Evolutionary conservation across 2,113 vertebrate genomes (phyloP).

Genomic region (Uropsilus gracilis): DNA sequence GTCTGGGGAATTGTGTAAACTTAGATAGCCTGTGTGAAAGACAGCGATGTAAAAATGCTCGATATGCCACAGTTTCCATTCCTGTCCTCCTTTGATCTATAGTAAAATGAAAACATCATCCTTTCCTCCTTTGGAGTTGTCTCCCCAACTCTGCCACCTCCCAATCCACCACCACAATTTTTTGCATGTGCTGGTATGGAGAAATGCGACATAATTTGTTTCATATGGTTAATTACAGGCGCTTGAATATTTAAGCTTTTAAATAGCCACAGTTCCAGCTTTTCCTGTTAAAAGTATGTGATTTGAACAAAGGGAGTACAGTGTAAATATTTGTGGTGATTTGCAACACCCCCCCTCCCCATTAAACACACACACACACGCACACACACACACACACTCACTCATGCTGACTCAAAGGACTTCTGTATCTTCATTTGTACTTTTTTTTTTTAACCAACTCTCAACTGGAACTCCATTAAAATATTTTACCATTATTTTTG

Average conservation of each 20-base stretch:
- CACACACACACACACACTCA: background rate
- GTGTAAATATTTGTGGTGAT: slow-evolving; percentile 71
- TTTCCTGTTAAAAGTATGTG: slow-evolving; percentile 78
- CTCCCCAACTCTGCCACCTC: slow-evolving; percentile 70
- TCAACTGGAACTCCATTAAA: slow-evolving; percentile 70
- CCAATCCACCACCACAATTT: slow-evolving; percentile 30
- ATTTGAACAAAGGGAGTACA: slow-evolving; percentile 82
- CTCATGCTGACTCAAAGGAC: slow-evolving; percentile 57
- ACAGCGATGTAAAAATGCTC: slow-evolving; percentile 82
- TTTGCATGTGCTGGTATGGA: slow-evolving; percentile 62
- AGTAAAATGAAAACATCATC: slow-evolving; percentile 82
- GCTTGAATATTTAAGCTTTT: slow-evolving; percentile 78
- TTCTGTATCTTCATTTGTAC: slow-evolving; percentile 64
- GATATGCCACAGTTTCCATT: slow-evolving; percentile 80
- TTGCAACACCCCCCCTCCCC: slow-evolving; percentile 70
- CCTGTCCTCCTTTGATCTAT: slow-evolving; percentile 84
- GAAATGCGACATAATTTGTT: slow-evolving; percentile 76
- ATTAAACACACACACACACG: slow-evolving; percentile 55
- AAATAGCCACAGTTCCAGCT: slow-evolving; percentile 73
- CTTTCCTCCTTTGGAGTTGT: slow-evolving; percentile 68
- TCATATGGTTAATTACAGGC: slow-evolving; percentile 75
- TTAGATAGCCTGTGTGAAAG: slow-evolving; percentile 86
- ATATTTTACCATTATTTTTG: slow-evolving; percentile 79
- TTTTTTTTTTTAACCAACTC: slow-evolving; percentile 58
- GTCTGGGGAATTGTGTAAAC: slow-evolving; percentile 88